Base-by-base conservation (phyloP, 1,140 invertebrate species). In the Orussus abietinus region DNA sequence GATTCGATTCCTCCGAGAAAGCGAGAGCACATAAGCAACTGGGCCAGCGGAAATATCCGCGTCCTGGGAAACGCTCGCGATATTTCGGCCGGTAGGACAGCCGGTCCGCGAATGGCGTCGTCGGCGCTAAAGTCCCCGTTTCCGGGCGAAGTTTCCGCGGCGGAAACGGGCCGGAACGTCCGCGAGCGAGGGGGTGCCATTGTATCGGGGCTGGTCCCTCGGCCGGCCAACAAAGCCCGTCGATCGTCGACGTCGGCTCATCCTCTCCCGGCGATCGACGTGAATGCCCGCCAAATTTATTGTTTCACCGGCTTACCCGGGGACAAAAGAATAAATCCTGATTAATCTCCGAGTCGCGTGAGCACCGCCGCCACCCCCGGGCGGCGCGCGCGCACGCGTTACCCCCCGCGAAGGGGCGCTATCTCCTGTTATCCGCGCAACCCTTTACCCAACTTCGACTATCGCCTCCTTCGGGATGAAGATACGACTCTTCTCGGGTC, bases 311-410 rank as follows among this genome's bases (percentile, higher is more conserved):
- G 67, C 65, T 70, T 68, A 68, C 59, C 57, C 53, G 45, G 47
- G 54, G 55, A 69, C 64, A 67, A 70, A 69, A 65, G 66, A 66
- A 70, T 70, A 70, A 66, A 69, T 69, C 64, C 63, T 66, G 66
- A 70, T 69, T 70, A 70, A 68, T 70, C 67, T 72, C 62, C 56
- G 52, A 57, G 59, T 60, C 54, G 55, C 61, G 58, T n/a, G n/a
- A n/a, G n/a, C n/a, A n/a, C n/a, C n/a, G n/a, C n/a, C n/a, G n/a
- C n/a, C n/a, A n/a, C n/a, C n/a, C n/a, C n/a, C n/a, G n/a, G n/a
- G n/a, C n/a, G n/a, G n/a, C n/a, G n/a, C n/a, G n/a, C n/a, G n/a
- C n/a, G n/a, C n/a, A n/a, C n/a, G n/a, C n/a, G n/a, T n/a, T n/a
- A n/a, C n/a, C n/a, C n/a, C n/a, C n/a, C n/a, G n/a, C n/a, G n/a